Percentiles rank a stretch among this genome's conserved stretches.
These are phyloP conservation scores for Rhingia campestris DNA, from an alignment of 2,888 invertebrate species.

Conservation along the genomic window DNA sequence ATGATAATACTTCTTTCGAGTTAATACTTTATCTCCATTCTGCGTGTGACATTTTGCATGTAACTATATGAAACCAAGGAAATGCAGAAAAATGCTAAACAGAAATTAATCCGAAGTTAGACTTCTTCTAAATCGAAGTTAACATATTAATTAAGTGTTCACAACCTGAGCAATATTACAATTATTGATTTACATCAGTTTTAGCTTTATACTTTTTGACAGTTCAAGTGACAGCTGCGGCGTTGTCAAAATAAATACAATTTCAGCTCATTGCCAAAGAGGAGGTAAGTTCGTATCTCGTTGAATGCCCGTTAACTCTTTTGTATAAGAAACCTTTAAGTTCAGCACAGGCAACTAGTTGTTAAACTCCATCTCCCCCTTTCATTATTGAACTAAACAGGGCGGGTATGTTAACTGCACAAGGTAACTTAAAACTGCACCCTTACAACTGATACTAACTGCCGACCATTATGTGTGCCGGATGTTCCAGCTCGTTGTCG, in stretches of 20 bases:
- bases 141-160: slow-evolving; percentile 76
- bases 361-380: slow-evolving; percentile 18
- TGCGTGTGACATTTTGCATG: slow-evolving; percentile 1
- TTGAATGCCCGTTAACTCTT: slow-evolving; percentile 1
- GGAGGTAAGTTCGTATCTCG: not conserved
- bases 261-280: slow-evolving; percentile 8
- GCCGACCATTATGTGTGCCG: slow-evolving; percentile 85
- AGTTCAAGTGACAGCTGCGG: slow-evolving; percentile 19
- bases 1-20: slow-evolving; percentile 25
- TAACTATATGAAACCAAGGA: slow-evolving; percentile 7
- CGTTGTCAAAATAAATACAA: slow-evolving; percentile 12
- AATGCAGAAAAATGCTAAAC: slow-evolving; percentile 64
- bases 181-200: slow-evolving; percentile 64
- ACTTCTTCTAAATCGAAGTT: slow-evolving; percentile 73
- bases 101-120: slow-evolving; percentile 63
- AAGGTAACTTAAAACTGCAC: slow-evolving; percentile 60
- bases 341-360: slow-evolving; percentile 29
- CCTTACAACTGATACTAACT: slow-evolving; percentile 83
- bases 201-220: slow-evolving; percentile 39
- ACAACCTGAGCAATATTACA: slow-evolving; percentile 82
- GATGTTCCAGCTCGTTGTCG: slow-evolving; percentile 84
- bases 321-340: slow-evolving; percentile 45
- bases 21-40: slow-evolving; percentile 56
- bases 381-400: slow-evolving; percentile 44
- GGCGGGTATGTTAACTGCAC: slow-evolving; percentile 67